Evolutionary conservation across 2,113 vertebrate species (phyloP).

Genomic region (Lampris megalopsis): DNA sequence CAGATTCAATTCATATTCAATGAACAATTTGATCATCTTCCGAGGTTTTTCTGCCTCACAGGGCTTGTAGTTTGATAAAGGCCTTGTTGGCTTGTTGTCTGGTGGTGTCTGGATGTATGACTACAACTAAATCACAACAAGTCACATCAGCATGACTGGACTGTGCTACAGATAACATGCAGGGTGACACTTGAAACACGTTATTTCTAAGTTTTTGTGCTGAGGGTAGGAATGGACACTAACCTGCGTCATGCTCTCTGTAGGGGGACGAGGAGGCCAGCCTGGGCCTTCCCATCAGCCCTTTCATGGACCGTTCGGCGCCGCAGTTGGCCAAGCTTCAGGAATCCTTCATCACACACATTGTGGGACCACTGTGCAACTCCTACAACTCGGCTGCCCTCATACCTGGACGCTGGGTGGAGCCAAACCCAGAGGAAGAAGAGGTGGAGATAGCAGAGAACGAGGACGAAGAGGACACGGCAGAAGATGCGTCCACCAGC

Average conservation of each 20-base stretch:
- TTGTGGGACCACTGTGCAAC: slow-evolving; percentile 95
- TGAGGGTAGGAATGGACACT: neutral
- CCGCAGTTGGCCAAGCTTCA: slow-evolving; percentile 97
- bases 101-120: too few relatives aligned
- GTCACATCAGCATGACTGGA: too few relatives aligned
- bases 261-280: slow-evolving; percentile 97
- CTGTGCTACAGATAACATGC: neutral
- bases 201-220: neutral
- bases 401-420: slow-evolving; percentile 94
- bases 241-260: slow-evolving; percentile 10
- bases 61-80: too few relatives aligned
- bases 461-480: slow-evolving; percentile 77
- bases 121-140: too few relatives aligned
- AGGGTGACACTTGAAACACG: neutral
- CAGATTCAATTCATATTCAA: too few relatives aligned
- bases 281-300: slow-evolving; percentile 94
- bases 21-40: too few relatives aligned
- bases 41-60: too few relatives aligned
- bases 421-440: slow-evolving; percentile 83
- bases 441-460: slow-evolving; percentile 83
- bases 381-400: slow-evolving; percentile 94
- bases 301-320: slow-evolving; percentile 97
- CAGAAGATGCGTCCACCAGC: slow-evolving; percentile 87
- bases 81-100: too few relatives aligned
- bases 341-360: slow-evolving; percentile 99